Conservation (phyloP, 2,113 vertebrate species). For the Ictidomys tridecemlineatus region DNA sequence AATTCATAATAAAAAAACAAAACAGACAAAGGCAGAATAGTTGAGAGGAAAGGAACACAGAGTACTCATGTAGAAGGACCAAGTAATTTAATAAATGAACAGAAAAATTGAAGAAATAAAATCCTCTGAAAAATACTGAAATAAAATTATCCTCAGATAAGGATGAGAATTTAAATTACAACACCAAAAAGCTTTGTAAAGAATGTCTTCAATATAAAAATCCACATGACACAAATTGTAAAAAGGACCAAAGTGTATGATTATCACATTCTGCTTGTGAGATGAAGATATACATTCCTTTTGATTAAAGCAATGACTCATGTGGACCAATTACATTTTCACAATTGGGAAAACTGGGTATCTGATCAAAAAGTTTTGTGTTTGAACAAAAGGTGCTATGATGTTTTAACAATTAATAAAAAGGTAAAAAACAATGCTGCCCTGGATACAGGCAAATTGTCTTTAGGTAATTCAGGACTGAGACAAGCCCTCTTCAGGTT, state of each 20-base stretch:
- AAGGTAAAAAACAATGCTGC: neutral
- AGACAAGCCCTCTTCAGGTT: neutral
- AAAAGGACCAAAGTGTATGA: neutral
- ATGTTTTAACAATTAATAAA: neutral
- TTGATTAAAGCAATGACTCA: neutral
- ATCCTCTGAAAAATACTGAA: neutral
- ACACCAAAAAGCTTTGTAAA: neutral
- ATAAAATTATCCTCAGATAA: neutral
- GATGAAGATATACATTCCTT: neutral
- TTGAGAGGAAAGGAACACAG: neutral
- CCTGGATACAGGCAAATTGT: neutral
- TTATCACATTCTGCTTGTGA: neutral
- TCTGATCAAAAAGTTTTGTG: neutral
- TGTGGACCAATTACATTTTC: neutral
- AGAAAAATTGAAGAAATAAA: neutral
- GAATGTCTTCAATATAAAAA: conserved; percentile 18
- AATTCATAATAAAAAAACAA: neutral
- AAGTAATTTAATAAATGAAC: neutral
- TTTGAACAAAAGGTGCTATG: neutral
- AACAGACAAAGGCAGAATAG: neutral
- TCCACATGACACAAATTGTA: neutral
- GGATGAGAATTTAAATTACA: neutral
- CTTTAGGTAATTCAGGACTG: neutral
- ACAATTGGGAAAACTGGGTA: neutral
- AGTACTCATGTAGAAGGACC: neutral